Evolutionary conservation across 2,113 vertebrate species (phyloP), one percentile per base, ranked within the genome.

Genomic region (Sitta europaea): DNA sequence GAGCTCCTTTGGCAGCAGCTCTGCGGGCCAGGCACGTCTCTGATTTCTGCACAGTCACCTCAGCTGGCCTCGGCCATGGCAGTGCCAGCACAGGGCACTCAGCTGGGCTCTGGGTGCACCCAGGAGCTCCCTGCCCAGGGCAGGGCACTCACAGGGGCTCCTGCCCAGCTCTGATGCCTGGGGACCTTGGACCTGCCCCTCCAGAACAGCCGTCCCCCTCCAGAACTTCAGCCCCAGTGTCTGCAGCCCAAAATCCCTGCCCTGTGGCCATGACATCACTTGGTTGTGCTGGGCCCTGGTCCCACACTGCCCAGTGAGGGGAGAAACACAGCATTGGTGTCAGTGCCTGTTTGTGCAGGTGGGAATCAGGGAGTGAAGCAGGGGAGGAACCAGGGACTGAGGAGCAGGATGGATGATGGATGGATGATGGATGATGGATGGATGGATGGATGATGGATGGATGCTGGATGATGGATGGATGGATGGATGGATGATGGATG

Each of bases 351-450:
- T 53, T 91, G 91, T 14, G 4, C 22, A 33, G 7, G 2, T 67
- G 58, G 31, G 43, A 86, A 8, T 31, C 67, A 25, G 83, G 67
- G 72, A 87, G 59, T 2, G 1, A 40, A 51, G 59, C 65, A 70
- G 73, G 2, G 7, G 4, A 4, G 16, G 79, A 80, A 79, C 42
- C 45, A 66, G 86, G 86, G 33, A 6, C 63, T 62, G 55, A 58
- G 77, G 28, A n/a, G n/a, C 2, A n/a, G n/a, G n/a, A n/a, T n/a
- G n/a, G 0, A 36, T 1, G 10, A 7, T 29, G n/a, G 68, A 68
- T 2, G 9, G 22, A 43, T 72, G n/a, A n/a, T n/a, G n/a, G 0
- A 36, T 1, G 10, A 7, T 29, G n/a, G 68, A n/a, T n/a, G n/a
- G n/a, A n/a, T n/a, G n/a, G n/a, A n/a, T n/a, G n/a, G 0, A 36